Base-by-base conservation (phyloP, 2,113 vertebrate genomes). In the Actenoides lindsayi region DNA sequence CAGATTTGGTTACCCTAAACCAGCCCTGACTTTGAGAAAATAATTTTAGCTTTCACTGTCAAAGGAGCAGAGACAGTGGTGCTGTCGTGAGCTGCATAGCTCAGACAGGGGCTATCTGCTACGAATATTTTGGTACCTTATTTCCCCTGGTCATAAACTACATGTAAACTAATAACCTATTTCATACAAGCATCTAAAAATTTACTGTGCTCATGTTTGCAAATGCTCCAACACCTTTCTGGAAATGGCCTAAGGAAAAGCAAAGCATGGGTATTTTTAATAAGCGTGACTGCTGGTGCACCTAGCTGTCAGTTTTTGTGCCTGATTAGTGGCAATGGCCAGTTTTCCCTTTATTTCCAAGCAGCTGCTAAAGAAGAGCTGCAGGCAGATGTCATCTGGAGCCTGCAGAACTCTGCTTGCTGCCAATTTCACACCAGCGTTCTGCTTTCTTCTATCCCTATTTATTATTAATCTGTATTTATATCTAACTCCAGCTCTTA, bases 401-500 rank as follows among this genome's bases (percentile, higher is more conserved):
- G 76, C 85, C 81, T 86, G 91, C 82, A 87, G 64, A 91, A 85
- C 56, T 83, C 84, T 51, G 89, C 65, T 91, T 19, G 4, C 79
- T 95, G 83, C 87, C 95, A 90, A 21, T 91, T 96, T 88, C 67
- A 93, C 69, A 30, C 63, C 9, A 3, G 90, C 65, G 33, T 92
- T 95, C 94, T 67, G 86, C 84, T 95, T 96, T 93, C 80, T 89
- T 93, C 65, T 83, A 54, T 37, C 33, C 44, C 73, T 53, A 97
- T 94, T 94, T 97, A 97, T 98, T 98, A 98, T 97, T 98, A 96
- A 98, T 95, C 70, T 97, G 76, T 91, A 97, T 96, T 97, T 96
- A 94, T 95, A 97, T 94, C 97, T 96, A 97, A 96, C 92, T 97
- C 65, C 25, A 90, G 51, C 91, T 95, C 84, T 87, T 65, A 97